Evolutionary conservation across 2,888 invertebrate genomes (phyloP).

Genomic region (Plemyria rubiginata): DNA sequence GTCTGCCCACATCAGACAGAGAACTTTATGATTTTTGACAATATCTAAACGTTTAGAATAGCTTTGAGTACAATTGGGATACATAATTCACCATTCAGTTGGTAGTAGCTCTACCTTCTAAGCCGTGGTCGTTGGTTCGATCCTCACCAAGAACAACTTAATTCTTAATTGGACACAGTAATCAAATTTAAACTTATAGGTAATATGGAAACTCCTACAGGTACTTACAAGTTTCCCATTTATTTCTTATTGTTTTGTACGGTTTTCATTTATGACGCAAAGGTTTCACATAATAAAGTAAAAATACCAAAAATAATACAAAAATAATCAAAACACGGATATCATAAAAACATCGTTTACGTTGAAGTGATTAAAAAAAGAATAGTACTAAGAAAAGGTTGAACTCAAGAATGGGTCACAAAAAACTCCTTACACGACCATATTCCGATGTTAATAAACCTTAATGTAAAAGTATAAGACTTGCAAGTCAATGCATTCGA

Average conservation of each 20-base stretch:
- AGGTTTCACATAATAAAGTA: constrained; percentile 7
- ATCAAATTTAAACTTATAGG: too few relatives aligned
- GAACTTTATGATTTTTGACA: background rate
- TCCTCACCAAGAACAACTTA: too few relatives aligned
- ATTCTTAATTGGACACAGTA: too few relatives aligned
- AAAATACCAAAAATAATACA: background rate
- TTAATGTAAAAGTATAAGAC: constrained; percentile 24
- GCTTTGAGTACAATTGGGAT: background rate
- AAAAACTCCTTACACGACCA: constrained; percentile 22
- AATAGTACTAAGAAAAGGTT: constrained; percentile 21
- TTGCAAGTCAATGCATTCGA: constrained; percentile 20
- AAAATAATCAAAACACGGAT: constrained; percentile 6
- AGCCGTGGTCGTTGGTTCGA: too few relatives aligned
- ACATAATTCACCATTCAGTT: too few relatives aligned
- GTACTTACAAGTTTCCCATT: too few relatives aligned
- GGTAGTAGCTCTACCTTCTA: too few relatives aligned
- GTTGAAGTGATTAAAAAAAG: constrained; percentile 25
- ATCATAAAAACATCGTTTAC: constrained; percentile 16
- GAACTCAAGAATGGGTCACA: constrained; percentile 20
- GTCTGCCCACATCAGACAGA: background rate
- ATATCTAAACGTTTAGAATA: background rate
- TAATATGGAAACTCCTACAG: too few relatives aligned
- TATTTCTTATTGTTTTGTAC: background rate
- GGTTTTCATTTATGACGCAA: background rate
- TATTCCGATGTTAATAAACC: constrained; percentile 23